Base-by-base conservation (phyloP, 2,797 vertebrate species). In the Epinephelus coioides region DNA sequence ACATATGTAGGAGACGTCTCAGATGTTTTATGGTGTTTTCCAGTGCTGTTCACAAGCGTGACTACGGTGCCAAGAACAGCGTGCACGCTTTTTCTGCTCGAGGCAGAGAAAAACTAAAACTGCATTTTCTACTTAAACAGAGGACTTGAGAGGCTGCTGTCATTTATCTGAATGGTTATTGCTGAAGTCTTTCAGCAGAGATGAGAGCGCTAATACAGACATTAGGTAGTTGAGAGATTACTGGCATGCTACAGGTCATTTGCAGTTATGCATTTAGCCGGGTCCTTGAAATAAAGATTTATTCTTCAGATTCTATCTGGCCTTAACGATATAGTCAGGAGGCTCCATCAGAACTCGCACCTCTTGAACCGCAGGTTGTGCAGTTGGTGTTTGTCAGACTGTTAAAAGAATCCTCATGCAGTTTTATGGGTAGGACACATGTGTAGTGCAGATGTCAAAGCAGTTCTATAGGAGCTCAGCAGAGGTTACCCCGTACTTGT, bases 361-460 rank as follows among this genome's bases (percentile, higher is more conserved):
- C 53, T 74, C 77, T 60, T 47, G 43, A 65, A 70, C 68, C 43
- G 25, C 63, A 69, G 6, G 30, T 88, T 73, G 79, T 73, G 75
- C 55, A 53, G 91, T 86, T 78, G 46, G 25, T 25, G 44, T 57
- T 59, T 72, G 71, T 57, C 62, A 53, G 69, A 53, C 59, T 67
- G 53, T 87, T 86, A 79, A 92, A 83, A 75, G 71, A 84, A 75
- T 88, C 82, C 81, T 74, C 19, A 2, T 80, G 55, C 78, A 53
- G 72, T 84, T 87, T 89, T 90, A 88, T 81, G 68, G 87, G 80
- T 11, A n/a, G 40, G 44, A 74, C 76, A 75, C 91, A 92, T 69
- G 63, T 94, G 93, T 59, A 49, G 54, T 46, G 86, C 94, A 95
- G 91, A 95, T 95, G 94, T 92, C 73, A 74, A 73, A 77, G 53